Base-by-base conservation (phyloP, 2,113 vertebrate species). In the Saccopteryx leptura region DNA sequence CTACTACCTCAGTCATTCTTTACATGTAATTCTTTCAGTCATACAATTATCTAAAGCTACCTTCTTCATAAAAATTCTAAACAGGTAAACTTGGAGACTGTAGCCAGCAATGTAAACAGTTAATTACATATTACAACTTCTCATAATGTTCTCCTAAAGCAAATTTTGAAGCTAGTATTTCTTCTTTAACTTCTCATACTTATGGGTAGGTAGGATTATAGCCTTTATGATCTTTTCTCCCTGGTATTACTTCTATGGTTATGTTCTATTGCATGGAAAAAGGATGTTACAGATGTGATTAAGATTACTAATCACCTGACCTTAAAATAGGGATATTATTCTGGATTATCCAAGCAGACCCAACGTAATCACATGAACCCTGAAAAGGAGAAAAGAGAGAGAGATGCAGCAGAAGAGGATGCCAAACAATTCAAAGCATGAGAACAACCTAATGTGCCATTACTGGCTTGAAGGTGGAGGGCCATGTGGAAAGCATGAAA, bases 161-260 rank as follows among this genome's bases (percentile, higher is more conserved):
- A 84, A 88, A 86, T 48, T 86, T 52, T 91, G 54, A 88, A 83
- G 48, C 54, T 78, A 79, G 1, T 13, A 54, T 58, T 87, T 90
- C n/a, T 91, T 86, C 82, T n/a, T 87, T 90, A 88, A 75, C 66
- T 69, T 95, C 10, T 92, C 71, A 95, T 78, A 94, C 61, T 13
- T 50, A 71, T 7, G 75, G 24, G 8, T 66, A 72, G 46, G 14
- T 78, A 89, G 72, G 85, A 86, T 95, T 81, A 85, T 94, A 39
- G n/a, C n/a, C 48, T 56, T 11, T 19, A 75, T 88, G 14, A 71
- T 90, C 61, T 92, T 69, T 58, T 11, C 21, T 5, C 87, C 66
- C 46, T 88, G 17, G 39, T 72, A 54, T 68, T 54, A n/a, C 21
- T 80, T 7, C 21, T 65, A 4, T 63, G 28, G 33, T 68, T 84